These are phyloP conservation scores for Trachelus troglodyta DNA, from an alignment of 2,888 invertebrate species.

Conservation along the genomic window DNA sequence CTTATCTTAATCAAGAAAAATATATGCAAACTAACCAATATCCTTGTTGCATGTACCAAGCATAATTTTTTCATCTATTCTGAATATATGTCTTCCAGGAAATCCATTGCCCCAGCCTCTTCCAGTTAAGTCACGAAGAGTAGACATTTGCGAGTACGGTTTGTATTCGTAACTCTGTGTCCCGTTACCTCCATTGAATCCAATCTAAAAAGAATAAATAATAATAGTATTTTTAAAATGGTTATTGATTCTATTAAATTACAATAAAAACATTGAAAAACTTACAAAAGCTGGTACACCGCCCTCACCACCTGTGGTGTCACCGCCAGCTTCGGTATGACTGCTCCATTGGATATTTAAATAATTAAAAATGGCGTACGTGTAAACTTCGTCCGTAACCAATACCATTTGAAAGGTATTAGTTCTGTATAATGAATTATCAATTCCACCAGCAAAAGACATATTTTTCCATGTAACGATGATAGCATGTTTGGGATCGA, in stretches of 20 bases:
- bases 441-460: conserved; percentile 90
- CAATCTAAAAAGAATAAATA: conserved; percentile 73
- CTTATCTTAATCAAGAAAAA: background rate
- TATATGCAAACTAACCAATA: conserved; percentile 72
- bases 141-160: conserved; percentile 90
- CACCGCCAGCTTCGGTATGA: conserved; percentile 91
- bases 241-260: background rate
- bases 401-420: conserved; percentile 96
- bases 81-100: conserved; percentile 92
- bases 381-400: conserved; percentile 92
- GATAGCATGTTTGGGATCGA: conserved; percentile 89
- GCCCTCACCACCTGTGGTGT: conserved; percentile 87
- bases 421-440: conserved; percentile 84
- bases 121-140: conserved; percentile 83
- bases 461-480: conserved; percentile 97
- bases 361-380: conserved; percentile 97
- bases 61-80: conserved; percentile 94
- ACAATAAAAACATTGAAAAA: conserved; percentile 33
- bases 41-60: conserved; percentile 94
- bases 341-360: conserved; percentile 90
- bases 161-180: conserved; percentile 89
- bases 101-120: conserved; percentile 90
- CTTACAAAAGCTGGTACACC: conserved; percentile 89
- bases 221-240: background rate
- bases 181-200: conserved; percentile 97